Percentiles rank a stretch among this genome's conserved stretches.
Evolutionary conservation across 2,888 invertebrate species (phyloP).

Genomic region (Notodonta ziczac): DNA sequence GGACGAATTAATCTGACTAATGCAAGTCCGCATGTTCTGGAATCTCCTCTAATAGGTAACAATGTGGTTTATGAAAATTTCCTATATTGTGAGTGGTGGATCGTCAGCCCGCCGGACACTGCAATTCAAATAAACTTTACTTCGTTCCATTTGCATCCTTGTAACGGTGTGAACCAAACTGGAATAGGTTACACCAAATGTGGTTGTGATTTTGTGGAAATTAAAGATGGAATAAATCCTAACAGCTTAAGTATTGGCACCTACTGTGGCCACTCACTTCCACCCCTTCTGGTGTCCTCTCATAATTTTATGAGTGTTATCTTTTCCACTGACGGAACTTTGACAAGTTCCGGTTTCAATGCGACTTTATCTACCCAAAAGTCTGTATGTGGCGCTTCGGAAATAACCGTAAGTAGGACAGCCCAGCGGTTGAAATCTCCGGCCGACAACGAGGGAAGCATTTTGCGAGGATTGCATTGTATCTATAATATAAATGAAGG

Average conservation of each 20-base stretch:
- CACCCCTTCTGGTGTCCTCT: conserved; percentile 84
- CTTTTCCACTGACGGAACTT: conserved; percentile 86
- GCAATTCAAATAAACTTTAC: conserved; percentile 85
- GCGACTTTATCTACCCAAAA: conserved; percentile 79
- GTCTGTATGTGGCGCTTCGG: conserved; percentile 63
- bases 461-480: conserved; percentile 69
- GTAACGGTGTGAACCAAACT: conserved; percentile 68
- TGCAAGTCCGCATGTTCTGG: conserved; percentile 62
- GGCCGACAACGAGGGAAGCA: conserved; percentile 53
- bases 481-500: conserved; percentile 51
- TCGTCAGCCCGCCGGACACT: conserved; percentile 85
- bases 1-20: conserved; percentile 85
- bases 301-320: conserved; percentile 86
- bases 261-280: conserved; percentile 87
- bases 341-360: conserved; percentile 86
- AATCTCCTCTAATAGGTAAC: conserved; percentile 60
- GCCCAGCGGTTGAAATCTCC: conserved; percentile 62
- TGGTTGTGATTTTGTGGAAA: conserved; percentile 89
- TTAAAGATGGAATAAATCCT: conserved; percentile 89
- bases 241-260: conserved; percentile 86
- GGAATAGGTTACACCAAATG: conserved; percentile 79
- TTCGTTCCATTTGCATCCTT: conserved; percentile 81
- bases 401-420: conserved; percentile 39
- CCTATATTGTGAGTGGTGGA: conserved; percentile 91
- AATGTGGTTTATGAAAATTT: conserved; percentile 84